Conservation (phyloP, 2,888 invertebrate genomes). For the Diaphora mendica region DNA sequence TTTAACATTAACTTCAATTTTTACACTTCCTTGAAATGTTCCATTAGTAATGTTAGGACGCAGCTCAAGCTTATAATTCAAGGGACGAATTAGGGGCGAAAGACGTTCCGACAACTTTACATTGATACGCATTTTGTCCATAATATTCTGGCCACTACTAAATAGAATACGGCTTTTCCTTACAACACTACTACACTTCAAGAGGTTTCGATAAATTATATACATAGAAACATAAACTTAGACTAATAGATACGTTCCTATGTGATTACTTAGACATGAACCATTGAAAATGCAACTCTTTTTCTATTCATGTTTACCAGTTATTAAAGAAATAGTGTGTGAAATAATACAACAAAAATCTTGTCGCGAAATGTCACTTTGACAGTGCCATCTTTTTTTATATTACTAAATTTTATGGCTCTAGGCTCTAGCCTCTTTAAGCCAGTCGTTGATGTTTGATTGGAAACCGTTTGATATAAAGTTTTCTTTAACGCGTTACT, state of each 20-base stretch:
- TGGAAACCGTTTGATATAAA: no score
- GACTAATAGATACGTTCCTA: background rate
- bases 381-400: background rate
- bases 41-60: conserved; percentile 68
- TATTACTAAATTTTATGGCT: no score
- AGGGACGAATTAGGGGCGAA: conserved; percentile 66
- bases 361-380: background rate
- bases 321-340: background rate
- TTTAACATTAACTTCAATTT: conserved; percentile 71
- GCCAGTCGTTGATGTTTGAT: no score
- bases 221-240: background rate
- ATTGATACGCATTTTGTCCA: conserved; percentile 57
- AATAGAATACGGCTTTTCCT: conserved; percentile 26
- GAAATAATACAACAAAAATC: background rate
- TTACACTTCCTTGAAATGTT: conserved; percentile 69
- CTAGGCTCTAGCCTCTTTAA: no score
- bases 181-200: conserved; percentile 24
- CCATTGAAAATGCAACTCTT: background rate
- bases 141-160: conserved; percentile 25
- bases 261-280: background rate
- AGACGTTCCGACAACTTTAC: conserved; percentile 67
- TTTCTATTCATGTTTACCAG: background rate
- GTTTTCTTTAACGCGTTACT: no score
- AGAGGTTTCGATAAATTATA: conserved; percentile 43
- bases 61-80: conserved; percentile 72